Evolutionary conservation across 2,888 invertebrate genomes (phyloP).

Genomic region (Coenonympha glycerion): DNA sequence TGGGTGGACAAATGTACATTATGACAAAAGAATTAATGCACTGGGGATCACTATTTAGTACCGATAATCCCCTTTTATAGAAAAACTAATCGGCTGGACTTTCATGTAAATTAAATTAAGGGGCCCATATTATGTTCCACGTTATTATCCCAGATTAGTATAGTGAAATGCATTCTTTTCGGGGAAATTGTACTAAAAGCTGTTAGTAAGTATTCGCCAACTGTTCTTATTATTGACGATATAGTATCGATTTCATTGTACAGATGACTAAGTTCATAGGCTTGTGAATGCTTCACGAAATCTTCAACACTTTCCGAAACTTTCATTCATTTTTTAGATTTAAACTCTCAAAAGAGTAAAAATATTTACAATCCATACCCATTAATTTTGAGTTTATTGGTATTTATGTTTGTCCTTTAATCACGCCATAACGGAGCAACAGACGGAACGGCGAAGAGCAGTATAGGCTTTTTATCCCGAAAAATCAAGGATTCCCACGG

Average conservation of each 20-base stretch:
- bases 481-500: too few species aligned
- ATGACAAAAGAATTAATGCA: constrained; percentile 53
- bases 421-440: too few species aligned
- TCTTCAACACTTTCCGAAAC: too few species aligned
- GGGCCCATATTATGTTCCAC: constrained; percentile 47
- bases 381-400: background rate
- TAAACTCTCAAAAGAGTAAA: too few species aligned
- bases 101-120: constrained; percentile 71
- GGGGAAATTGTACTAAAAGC: constrained; percentile 38
- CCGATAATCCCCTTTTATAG: constrained; percentile 68
- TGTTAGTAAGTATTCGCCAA: constrained; percentile 45
- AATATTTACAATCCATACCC: too few species aligned
- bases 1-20: constrained; percentile 29
- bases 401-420: background rate
- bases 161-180: constrained; percentile 47
- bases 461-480: too few species aligned
- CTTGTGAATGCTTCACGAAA: too few species aligned
- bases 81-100: constrained; percentile 65
- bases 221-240: constrained; percentile 31
- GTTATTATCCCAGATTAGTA: constrained; percentile 42
- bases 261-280: background rate
- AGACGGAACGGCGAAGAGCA: too few species aligned
- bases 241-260: background rate
- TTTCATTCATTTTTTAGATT: too few species aligned
- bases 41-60: constrained; percentile 61